Percentiles rank a stretch among this genome's conserved stretches.
phyloP scores from a whole-genome alignment of 1,140 invertebrate genomes.

The Yoshiicerus persimilis region DNA sequence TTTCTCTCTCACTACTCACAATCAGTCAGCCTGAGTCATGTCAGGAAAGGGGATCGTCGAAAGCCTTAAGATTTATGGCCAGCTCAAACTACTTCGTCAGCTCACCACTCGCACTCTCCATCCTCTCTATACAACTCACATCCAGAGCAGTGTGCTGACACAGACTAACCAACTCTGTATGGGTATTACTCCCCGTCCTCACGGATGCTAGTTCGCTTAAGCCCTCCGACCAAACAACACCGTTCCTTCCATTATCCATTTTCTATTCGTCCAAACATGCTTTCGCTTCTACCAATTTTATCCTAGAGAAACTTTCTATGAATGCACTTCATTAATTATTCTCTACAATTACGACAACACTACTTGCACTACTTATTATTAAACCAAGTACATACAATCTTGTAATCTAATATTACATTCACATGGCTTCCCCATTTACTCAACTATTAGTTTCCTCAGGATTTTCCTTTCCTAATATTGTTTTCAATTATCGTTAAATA shows the following conservation, averaged over 20 bases:
- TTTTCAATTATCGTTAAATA: not conserved
- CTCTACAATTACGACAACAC: not conserved
- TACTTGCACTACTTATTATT: not conserved
- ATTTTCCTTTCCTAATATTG: not conserved
- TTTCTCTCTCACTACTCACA: not conserved
- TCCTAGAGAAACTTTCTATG: not conserved
- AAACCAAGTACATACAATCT: too few relatives aligned
- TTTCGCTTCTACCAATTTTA: not conserved
- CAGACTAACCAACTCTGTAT: not conserved
- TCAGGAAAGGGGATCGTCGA: slow-evolving; percentile 4
- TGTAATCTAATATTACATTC: not conserved
- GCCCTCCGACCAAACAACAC: not conserved
- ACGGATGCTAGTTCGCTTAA: not conserved
- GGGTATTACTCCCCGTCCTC: not conserved
- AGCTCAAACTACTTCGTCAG: slow-evolving; percentile 24
- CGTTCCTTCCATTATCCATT: not conserved
- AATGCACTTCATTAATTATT: not conserved
- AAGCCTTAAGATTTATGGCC: slow-evolving; percentile 38
- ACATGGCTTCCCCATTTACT: not conserved
- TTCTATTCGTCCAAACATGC: not conserved
- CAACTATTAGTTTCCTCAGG: not conserved
- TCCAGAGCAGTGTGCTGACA: not conserved
- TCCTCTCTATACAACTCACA: not conserved
- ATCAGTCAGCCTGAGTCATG: slow-evolving; percentile 7
- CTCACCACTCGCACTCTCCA: not conserved